Conservation (phyloP, 2,797 vertebrate species). For the Aselliscus stoliczkanus region DNA sequence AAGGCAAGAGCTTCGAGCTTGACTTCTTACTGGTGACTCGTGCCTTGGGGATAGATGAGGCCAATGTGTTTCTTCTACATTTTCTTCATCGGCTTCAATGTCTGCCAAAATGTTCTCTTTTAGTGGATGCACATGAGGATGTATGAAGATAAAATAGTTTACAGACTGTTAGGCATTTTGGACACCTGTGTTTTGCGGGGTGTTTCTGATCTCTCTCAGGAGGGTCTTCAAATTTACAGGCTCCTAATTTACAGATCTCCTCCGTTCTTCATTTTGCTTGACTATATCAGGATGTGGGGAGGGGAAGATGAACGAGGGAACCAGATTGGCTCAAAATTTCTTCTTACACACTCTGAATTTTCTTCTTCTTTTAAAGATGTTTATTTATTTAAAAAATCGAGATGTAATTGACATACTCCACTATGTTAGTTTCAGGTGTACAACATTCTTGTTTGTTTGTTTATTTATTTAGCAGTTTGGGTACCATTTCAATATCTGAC, state of each 20-base stretch:
- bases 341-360: slow-evolving; percentile 88
- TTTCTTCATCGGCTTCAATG: slow-evolving; percentile 83
- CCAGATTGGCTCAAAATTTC: slow-evolving; percentile 90
- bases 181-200: slow-evolving; percentile 80
- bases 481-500: slow-evolving; percentile 74
- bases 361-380: background rate
- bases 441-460: slow-evolving; percentile 72
- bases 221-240: slow-evolving; percentile 80
- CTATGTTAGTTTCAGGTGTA: background rate
- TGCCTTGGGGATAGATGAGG: slow-evolving; percentile 78
- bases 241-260: slow-evolving; percentile 77
- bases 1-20: slow-evolving; percentile 78
- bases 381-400: background rate
- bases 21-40: slow-evolving; percentile 56
- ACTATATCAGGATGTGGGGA: slow-evolving; percentile 88
- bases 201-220: slow-evolving; percentile 83
- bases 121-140: slow-evolving; percentile 80
- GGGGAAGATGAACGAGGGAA: slow-evolving; percentile 86
- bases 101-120: slow-evolving; percentile 85
- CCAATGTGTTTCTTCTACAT: slow-evolving; percentile 82
- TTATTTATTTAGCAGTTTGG: slow-evolving; percentile 83
- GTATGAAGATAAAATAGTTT: slow-evolving; percentile 83
- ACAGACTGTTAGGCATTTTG: slow-evolving; percentile 82
- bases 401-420: background rate
- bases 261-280: slow-evolving; percentile 81